A percentile compares a stretch with the other conserved stretches of the same genome.
Evolutionary conservation across 1,140 invertebrate species (phyloP).

Genomic region (Acromyrmex echinatior): DNA sequence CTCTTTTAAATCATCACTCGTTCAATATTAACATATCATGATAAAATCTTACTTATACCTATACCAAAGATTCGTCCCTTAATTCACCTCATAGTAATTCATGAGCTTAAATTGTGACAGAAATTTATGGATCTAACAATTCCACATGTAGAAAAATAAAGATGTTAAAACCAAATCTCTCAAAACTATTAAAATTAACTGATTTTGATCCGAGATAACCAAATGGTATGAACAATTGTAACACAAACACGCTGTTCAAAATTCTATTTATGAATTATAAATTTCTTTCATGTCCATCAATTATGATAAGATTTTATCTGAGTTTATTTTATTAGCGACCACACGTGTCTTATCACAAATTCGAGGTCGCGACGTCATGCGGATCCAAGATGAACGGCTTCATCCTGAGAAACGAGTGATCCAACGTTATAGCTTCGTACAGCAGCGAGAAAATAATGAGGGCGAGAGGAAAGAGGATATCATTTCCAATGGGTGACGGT

Average conservation of each 20-base stretch:
- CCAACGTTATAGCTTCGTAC: conserved; percentile 2
- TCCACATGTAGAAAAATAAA: neutral
- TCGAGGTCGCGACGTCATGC: conserved; percentile 34
- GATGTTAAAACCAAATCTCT: neutral
- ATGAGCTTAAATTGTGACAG: neutral
- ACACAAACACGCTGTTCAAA: neutral
- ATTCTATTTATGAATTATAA: conserved; percentile 5
- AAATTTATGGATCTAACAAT: neutral
- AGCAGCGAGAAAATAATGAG: conserved; percentile 52
- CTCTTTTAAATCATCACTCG: conserved; percentile 70
- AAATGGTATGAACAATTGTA: neutral
- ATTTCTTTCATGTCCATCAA: neutral
- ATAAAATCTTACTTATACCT: neutral
- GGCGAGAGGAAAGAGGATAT: conserved; percentile 36
- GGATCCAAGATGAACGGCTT: conserved; percentile 56
- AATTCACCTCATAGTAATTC: neutral
- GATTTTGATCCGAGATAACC: neutral
- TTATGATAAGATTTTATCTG: neutral
- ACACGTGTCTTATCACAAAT: conserved; percentile 25
- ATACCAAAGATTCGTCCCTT: neutral
- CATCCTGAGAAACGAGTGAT: conserved; percentile 50
- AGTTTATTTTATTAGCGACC: conserved; percentile 8
- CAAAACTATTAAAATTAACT: neutral
- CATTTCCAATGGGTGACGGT: conserved; percentile 54
- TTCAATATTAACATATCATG: conserved; percentile 16